Evolutionary conservation across 2,797 vertebrate species (phyloP), one percentile per base, ranked within the genome.

Genomic region (Acanthornis magna): DNA sequence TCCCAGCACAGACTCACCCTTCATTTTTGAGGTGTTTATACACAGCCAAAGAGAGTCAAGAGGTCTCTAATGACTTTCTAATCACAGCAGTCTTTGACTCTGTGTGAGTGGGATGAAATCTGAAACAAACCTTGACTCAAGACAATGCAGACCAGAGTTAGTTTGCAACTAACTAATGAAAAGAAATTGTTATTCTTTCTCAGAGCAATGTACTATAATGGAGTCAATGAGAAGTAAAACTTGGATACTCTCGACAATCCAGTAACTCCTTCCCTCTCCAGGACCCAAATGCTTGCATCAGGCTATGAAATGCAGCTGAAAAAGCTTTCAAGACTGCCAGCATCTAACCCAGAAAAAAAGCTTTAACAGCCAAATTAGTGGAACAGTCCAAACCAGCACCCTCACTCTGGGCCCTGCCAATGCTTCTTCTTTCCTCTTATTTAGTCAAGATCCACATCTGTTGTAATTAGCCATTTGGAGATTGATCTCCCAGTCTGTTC

Each of bases 1-100:
- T 32, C n/a, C n/a, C 83, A 54, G 16, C 47, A 29, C 0, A 0
- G 38, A n/a, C 16, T 68, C 23, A 20, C 16, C 19, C 40, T 76
- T 51, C 16, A 25, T 29, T 68, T 68, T 25, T 54, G 40, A 61
- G 40, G 29, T 54, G n/a, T 61, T 76, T 40, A 17, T 54, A 34
- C 11, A 54, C 25, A n/a, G 11, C 29, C 48, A 77, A 40, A 53
- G n/a, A 61, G 23, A 61, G 63, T 30, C 55, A 61, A 54, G 48
- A 47, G 6, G 7, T 68, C 20, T 68, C n/a, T 21, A 25, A 77
- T 34, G 29, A 54, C 29, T 25, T 68, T n/a, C 55, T 62, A 70
- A 62, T 54, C 17, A 34, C 30, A 86, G 21, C n/a, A 40, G 30
- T 10, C 25, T 34, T 16, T 70, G 48, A 38, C 16, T 16, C 17